Evolutionary conservation across 1,140 invertebrate genomes (phyloP).

Genomic region (Drosophila mayri): DNA sequence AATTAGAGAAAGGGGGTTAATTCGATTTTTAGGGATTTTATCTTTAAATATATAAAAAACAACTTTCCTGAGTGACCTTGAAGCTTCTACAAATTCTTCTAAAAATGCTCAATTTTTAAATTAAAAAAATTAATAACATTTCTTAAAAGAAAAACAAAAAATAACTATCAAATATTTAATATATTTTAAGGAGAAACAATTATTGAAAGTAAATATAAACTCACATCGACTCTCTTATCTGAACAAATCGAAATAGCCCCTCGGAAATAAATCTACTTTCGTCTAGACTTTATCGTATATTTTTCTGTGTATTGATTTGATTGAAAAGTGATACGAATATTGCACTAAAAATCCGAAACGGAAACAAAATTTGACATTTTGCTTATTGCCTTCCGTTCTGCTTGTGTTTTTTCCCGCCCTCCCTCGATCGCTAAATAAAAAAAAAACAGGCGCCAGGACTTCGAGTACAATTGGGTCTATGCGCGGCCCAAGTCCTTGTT

Average conservation of each 20-base stretch:
- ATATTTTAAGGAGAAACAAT: neutral
- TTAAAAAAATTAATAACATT: no score
- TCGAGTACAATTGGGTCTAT: slow-evolving; percentile 84
- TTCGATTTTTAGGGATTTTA: neutral
- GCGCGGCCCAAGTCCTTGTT: slow-evolving; percentile 81
- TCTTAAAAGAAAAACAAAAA: neutral
- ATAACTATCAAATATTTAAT: no score
- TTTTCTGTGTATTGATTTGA: slow-evolving; percentile 25
- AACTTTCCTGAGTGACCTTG: no score
- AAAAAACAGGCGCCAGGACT: slow-evolving; percentile 65
- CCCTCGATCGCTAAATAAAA: slow-evolving; percentile 46
- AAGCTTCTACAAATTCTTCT: no score
- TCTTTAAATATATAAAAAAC: neutral
- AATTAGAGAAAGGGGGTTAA: neutral
- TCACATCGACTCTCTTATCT: neutral
- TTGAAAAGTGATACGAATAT: slow-evolving; percentile 61
- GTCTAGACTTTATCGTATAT: slow-evolving; percentile 1
- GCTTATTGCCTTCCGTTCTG: slow-evolving; percentile 43
- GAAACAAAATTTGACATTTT: slow-evolving; percentile 42
- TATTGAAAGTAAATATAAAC: neutral
- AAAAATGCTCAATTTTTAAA: no score
- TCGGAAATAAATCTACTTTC: neutral
- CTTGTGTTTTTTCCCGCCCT: slow-evolving; percentile 37
- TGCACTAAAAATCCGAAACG: slow-evolving; percentile 73
- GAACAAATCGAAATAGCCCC: slow-evolving; percentile 2